Base-by-base conservation (phyloP, 2,888 invertebrate genomes). In the Charanyca ferruginea region DNA sequence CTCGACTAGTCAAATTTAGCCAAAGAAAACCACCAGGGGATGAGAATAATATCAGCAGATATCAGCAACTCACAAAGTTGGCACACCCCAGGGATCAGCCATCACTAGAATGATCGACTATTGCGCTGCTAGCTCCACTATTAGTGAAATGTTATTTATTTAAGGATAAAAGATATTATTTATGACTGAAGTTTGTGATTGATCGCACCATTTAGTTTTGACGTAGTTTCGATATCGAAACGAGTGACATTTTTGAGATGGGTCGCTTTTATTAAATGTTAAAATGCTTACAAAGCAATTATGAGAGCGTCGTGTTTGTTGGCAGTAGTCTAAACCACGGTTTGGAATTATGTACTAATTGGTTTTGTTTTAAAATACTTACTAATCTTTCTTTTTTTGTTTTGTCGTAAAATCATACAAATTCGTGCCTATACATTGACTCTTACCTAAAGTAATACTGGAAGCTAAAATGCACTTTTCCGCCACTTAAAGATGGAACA, bases 31-130 rank as follows among this genome's bases (percentile, higher is more conserved):
- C 78, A 45, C 76, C 7, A 25, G 80, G 78, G 76, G 45, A 58
- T 78, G 8, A 66, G 68, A 51, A 55, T 78, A 7, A 66, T 66
- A 68, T 66, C 44, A 58, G 45, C 44, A 59, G 45, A 62, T 73
- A 75, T 80, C 78, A 73, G 58, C 78, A 63, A 51, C 67, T 59
- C 62, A 38, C 54, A 67, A 72, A 81, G 52, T 75, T 69, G 9
- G 35, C 28, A 35, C n/a, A 20, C 77, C 53, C 67, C 1, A 11
- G 67, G 57, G 77, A 58, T n/a, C n/a, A 20, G 18, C 70, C 65
- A 57, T 77, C 73, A 72, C 54, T n/a, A 51, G 64, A 73, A 68
- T 77, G 57, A 71, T 77, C 64, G 64, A 61, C 52, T 66, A 63
- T 57, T 53, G 35, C 53, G 42, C 22, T 53, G 28, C 45, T 52